A percentile compares a stretch with the other conserved stretches of the same genome.
These are phyloP conservation scores for Caretta caretta DNA, from an alignment of 2,113 vertebrate species.

Conservation along the genomic window DNA sequence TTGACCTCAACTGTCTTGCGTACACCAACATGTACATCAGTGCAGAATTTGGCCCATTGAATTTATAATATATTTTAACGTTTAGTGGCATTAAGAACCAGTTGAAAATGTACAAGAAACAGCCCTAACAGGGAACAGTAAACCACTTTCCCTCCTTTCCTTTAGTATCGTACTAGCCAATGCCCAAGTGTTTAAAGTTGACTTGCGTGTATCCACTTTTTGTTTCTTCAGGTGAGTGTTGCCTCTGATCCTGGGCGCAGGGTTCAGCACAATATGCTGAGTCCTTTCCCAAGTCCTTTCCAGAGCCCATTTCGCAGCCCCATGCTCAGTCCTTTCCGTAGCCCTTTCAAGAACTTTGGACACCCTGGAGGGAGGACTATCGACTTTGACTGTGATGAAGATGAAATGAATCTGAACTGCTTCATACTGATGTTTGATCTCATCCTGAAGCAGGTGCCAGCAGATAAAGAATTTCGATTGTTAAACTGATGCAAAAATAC, in stretches of 20 bases:
- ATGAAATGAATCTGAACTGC: conserved; percentile 98
- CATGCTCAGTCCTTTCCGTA: conserved; percentile 89
- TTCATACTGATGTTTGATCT: conserved; percentile 99
- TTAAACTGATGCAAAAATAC: not conserved
- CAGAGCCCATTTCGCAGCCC: conserved; percentile 96
- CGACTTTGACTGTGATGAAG: conserved; percentile 96
- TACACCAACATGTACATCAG: not conserved
- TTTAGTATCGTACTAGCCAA: not conserved
- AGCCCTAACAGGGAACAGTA: not conserved
- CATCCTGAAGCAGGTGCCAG: conserved; percentile 95
- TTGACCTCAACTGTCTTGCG: not conserved
- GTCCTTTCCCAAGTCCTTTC: conserved; percentile 97
- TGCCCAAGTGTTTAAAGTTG: not conserved
- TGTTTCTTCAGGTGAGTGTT: conserved; percentile 89
- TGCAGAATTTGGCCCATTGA: not conserved
- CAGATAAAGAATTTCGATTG: not conserved
- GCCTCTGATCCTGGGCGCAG: conserved; percentile 95
- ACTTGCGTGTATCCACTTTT: not conserved
- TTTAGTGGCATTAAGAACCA: not conserved
- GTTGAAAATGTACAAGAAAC: not conserved
- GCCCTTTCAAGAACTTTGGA: conserved; percentile 94
- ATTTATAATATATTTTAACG: fast-evolving
- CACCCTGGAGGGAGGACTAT: conserved; percentile 89
- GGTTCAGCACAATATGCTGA: conserved; percentile 91
- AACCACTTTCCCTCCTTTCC: not conserved